Evolutionary conservation across 2,888 invertebrate species (phyloP), one percentile per base, ranked within the genome.

Genomic region (Merodon equestris): DNA sequence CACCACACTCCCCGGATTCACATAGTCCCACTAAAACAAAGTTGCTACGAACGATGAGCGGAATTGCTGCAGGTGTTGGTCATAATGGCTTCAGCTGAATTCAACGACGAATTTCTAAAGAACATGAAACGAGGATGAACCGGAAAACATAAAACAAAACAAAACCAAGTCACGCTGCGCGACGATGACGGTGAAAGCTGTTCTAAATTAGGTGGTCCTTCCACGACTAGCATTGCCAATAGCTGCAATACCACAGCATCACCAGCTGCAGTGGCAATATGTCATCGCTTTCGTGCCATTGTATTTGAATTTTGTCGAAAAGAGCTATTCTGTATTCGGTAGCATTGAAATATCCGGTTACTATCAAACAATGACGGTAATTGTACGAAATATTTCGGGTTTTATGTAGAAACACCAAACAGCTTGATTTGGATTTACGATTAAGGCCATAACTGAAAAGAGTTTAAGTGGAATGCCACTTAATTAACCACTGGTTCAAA

Each of bases 11-110:
- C 14, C 9, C 34, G 50, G 47, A 40, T 40, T 40, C 9, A 27
- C 7, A 27, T 27, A 27, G n/a, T n/a, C n/a, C n/a, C 47, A 51
- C 53, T 58, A 13, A 44, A 27, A 34, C 27, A 2, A 27, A 27
- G 27, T 7, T 27, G 27, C 7, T 13, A n/a, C 48, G 48, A 42
- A 44, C 58, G 58, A 44, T 27, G 60, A 71, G 27, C 63, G 56
- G 27, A 72, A 72, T n/a, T 58, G 63, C 79, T 74, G 73, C 79
- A 74, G 79, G 79, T 79, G 73, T 74, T 74, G 54, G 73, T 48
- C 74, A 50, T 74, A 79, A 79, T 79, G 79, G 74, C 74, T 68
- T 68, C 68, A 70, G 63, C 74, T 64, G 71, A 48, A 70, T 70
- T 70, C 60, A 58, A 50, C 54, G 74, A 68, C 58, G 68, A 70